Evolutionary conservation across 2,888 invertebrate species (phyloP).

Genomic region (Aleiodes alternator): DNA sequence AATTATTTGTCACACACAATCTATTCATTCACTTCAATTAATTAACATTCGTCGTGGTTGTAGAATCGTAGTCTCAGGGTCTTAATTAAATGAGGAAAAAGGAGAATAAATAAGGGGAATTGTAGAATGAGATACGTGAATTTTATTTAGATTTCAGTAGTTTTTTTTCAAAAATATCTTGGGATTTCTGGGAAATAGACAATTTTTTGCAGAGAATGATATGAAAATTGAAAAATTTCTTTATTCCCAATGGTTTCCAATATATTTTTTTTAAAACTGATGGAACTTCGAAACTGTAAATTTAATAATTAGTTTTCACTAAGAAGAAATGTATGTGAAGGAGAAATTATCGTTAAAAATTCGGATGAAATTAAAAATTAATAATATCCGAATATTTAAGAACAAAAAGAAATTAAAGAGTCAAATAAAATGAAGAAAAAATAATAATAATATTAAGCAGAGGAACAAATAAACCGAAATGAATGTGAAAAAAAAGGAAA

Average conservation of each 20-base stretch:
- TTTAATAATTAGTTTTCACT: not conserved
- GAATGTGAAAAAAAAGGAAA: not conserved
- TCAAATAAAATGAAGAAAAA: not conserved
- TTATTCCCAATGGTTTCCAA: too few relatives aligned
- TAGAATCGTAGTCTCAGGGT: slow-evolving; percentile 72
- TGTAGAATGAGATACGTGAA: slow-evolving; percentile 57
- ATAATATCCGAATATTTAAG: not conserved
- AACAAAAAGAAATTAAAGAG: not conserved
- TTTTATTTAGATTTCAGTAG: slow-evolving; percentile 2
- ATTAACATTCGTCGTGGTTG: slow-evolving; percentile 64
- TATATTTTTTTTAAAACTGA: too few relatives aligned
- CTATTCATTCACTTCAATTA: not conserved
- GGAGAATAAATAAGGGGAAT: slow-evolving; percentile 57
- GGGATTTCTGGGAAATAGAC: not conserved
- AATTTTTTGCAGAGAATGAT: too few relatives aligned
- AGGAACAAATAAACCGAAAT: not conserved
- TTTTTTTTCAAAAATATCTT: not conserved
- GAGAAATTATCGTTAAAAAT: not conserved
- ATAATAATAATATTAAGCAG: not conserved
- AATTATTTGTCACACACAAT: slow-evolving; percentile 22
- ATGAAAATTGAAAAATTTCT: too few relatives aligned
- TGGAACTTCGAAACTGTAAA: not conserved
- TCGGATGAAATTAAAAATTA: too few relatives aligned
- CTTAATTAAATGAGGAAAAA: slow-evolving; percentile 61
- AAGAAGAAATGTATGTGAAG: not conserved